Base-by-base conservation (phyloP, 2,113 vertebrate species). In the Aptenodytes forsteri region DNA sequence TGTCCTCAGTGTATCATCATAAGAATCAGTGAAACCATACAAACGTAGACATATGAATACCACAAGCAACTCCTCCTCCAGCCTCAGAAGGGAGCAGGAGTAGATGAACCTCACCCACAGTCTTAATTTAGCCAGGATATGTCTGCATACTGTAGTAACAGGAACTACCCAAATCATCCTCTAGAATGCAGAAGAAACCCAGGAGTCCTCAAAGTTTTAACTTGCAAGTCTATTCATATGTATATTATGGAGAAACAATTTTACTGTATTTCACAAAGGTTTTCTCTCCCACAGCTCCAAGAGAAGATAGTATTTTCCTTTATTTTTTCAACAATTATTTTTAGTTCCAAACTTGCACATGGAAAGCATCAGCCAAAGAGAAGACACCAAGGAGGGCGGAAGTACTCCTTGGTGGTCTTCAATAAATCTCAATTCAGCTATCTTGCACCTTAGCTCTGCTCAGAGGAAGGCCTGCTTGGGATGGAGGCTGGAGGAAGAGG, bases 41-140 rank as follows among this genome's bases (percentile, higher is more conserved):
- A 79, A 94, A 62, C 0, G 11, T 18, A 94, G 86, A 77, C 56
- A 52, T 70, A 50, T 13, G 47, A 87, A 89, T 67, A 84, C 66
- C 59, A 86, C 71, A 89, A 79, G 69, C 92, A 92, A 82, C 73
- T 93, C 76, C 85, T 94, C 82, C 87, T 93, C 81, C 93, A 95
- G 81, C 77, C 44, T 65, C 44, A 77, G 66, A 96, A 94, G 40
- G 44, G 80, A 84, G 58, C 73, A 83, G 76, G 58, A 83, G 69
- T 20, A 95, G 86, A 78, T 46, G 66, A 93, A 93, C 59, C 86
- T 95, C 92, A 93, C 80, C 42, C 59, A 89, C 50, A 79, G 84
- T 34, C 73, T 87, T 87, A 84, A 87, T 82, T 93, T 92, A 95
- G 94, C 64, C 52, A 55, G 69, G 47, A 69, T 81, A 78, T 23